Base-by-base conservation (phyloP, 2,888 invertebrate genomes). In the Napeogenes inachia region DNA sequence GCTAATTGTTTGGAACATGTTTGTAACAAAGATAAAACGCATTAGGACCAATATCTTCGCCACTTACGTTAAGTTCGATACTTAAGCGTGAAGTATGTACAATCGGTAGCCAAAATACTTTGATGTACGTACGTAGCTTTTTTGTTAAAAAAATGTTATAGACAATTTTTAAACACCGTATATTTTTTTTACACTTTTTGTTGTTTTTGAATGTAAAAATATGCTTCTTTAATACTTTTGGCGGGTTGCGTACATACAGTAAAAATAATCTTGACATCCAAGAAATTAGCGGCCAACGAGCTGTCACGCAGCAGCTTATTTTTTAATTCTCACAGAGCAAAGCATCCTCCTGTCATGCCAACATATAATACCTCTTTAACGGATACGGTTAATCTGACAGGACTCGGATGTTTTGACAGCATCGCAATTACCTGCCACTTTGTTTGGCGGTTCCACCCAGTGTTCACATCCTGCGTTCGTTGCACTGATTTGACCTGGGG, bases 391-490 rank as follows among this genome's bases (percentile, higher is more conserved):
- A 70, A 70, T 70, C 70, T 68, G 70, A 69, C 70, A 68, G 68
- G 63, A 56, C 59, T 71, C 70, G 71, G 70, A 70, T 70, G 70
- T 89, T 89, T 86, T 89, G 89, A 89, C 90, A 88, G 80, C 75
- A 64, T 63, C 68, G 78, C 89, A 88, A 89, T 89, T 87, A 87
- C 84, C 85, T 85, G 86, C 79, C 81, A 82, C 79, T 82, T 80
- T 76, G 80, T 77, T 78, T 76, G 78, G 79, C 75, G 78, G 77
- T 71, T 68, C 71, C 54, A 75, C 75, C 73, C 69, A 70, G 71
- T 70, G 79, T 78, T 84, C 84, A 84, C 85, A 86, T 85, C 85
- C 85, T 83, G 79, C 76, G 74, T 67, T 69, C 68, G 50, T 55
- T 64, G 65, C 57, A 60, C 61, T 59, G 63, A 54, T 57, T 46